phyloP scores from a whole-genome alignment of 2,888 invertebrate genomes.

The Ferrisia virgata region DNA sequence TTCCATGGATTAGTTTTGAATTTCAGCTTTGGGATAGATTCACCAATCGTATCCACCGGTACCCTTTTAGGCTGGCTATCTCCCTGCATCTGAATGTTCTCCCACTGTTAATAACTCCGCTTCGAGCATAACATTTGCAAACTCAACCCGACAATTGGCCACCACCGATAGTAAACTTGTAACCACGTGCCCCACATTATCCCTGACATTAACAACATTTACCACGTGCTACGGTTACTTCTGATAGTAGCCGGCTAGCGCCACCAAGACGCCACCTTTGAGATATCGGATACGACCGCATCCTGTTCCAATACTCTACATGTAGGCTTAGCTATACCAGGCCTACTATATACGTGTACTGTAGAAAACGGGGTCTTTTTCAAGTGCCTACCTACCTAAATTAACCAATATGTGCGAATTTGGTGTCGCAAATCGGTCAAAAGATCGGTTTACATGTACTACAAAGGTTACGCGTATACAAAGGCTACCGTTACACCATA shows the following conservation, averaged over 20 bases:
- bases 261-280: slow-evolving; percentile 26
- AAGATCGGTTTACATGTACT: not conserved
- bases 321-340: not conserved
- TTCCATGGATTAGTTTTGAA: no score
- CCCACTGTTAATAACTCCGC: no score
- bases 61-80: no score
- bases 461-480: not conserved
- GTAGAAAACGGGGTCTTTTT: not conserved
- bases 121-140: no score
- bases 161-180: not conserved
- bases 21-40: no score
- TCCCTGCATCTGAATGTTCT: no score
- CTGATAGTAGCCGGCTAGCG: not conserved
- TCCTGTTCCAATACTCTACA: not conserved
- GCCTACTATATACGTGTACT: no score
- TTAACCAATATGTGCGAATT: slow-evolving; percentile 15
- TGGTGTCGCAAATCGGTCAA: not conserved
- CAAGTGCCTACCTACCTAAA: no score
- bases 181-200: slow-evolving; percentile 11
- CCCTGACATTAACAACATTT: not conserved
- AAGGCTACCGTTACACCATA: slow-evolving; percentile 7
- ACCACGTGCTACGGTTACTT: slow-evolving; percentile 10
- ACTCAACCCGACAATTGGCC: no score
- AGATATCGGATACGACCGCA: slow-evolving; percentile 25
- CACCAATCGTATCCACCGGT: no score